Evolutionary conservation across 1,140 invertebrate species (phyloP), one percentile per base, ranked within the genome.

Genomic region (Drosophila prosaltans): DNA sequence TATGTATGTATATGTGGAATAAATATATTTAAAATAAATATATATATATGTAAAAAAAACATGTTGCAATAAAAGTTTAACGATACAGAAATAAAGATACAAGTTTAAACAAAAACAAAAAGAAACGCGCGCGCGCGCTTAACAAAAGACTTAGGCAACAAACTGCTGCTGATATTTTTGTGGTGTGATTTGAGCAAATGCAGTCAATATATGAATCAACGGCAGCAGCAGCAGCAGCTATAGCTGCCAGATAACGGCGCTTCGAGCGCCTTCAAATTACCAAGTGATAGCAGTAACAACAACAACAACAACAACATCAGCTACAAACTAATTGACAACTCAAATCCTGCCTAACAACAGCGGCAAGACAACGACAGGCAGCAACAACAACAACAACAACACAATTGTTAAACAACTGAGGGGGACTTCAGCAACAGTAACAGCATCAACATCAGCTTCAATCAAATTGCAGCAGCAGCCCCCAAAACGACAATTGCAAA

Each of bases 141-240:
- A 76, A 86, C 69, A 85, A 90, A 90, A 90, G 86, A 90, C 86
- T 90, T 90, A 81, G 77, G 88, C 82, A 90, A 91, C 86, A 65
- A 90, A 90, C 86, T 72, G 82, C 84, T 82, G 80, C 84, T 64
- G 71, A 72, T 88, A 65, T 74, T 88, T 74, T 62, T 62, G 54
- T 58, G 40, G 70, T 54, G 72, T 74, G 51, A 54, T 62, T 65
- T 62, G 57, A 45, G 57, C 9, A 36, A 51, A 40, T 48, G 65
- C 65, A 68, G 16, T 30, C 11, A 16, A 65, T 55, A 55, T 36
- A 48, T 36, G 45, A 51, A 51, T 26, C 45, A 51, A 51, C 45
- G 24, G 16, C 16, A 57, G 36, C 9, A 55, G 45, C 21, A 54
- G 9, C 32, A 16, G n/a, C 16, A 28, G 55, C 43, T 24, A 61